Base-by-base conservation (phyloP, 2,888 invertebrate species). In the Epinotia nisella region DNA sequence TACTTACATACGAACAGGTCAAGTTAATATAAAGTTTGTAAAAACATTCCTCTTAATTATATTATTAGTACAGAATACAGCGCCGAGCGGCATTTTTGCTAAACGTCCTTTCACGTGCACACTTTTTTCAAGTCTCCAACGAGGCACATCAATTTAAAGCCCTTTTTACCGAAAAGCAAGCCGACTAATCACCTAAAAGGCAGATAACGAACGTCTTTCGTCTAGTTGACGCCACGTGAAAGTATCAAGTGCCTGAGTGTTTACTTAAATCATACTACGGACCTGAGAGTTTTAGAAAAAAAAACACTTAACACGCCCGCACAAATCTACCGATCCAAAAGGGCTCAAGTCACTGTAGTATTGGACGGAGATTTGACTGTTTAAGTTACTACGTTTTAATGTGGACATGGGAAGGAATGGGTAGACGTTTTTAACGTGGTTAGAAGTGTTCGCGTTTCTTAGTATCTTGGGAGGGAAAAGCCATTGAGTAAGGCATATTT, bases 191-290 rank as follows among this genome's bases (percentile, higher is more conserved):
- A 39, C 15, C 15, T 62, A 59, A 64, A 69, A 73, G 58, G 51
- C 49, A 67, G 73, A 73, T 73, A 73, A 73, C 39, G 24, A 64
- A 29, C 51, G 35, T 65, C 41, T 58, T 53, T 64, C 68, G 72
- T 62, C 73, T 51, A 39, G 58, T 39, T 58, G 69, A 64, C 73
- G 62, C 68, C 68, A 68, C 56, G 68, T 72, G 67, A 71, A 71
- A 65, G 65, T 68, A 62, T 69, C 51, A 62, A 58, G 56, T 39
- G 64, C 13, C 19, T 66, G 41, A 69, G 73, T 73, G 73, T 73
- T 73, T 73, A 45, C 69, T 73, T 69, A 69, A 73, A 62, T 73
- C 68, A 59, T 69, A 69, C 21, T n/a, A n/a, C 64, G 29, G 41
- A 58, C 55, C 49, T n/a, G 39, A 65, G 55, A 62, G 64, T 62